Evolutionary conservation across 1,140 invertebrate species (phyloP).

Genomic region (Lycorma delicatula): DNA sequence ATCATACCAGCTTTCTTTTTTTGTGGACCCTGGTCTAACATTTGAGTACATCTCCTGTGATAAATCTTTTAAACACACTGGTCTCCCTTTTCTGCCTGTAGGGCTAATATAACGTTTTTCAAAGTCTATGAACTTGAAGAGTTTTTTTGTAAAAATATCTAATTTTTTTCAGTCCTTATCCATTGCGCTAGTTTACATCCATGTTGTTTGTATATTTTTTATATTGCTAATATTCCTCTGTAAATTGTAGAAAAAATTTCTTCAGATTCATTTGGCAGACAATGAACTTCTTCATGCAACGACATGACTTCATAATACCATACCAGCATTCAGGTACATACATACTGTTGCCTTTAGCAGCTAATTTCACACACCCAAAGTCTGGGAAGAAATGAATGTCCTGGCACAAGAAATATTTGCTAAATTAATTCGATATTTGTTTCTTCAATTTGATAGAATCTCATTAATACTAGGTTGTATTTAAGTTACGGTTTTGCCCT

Average conservation of each 20-base stretch:
- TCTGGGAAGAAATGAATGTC: neutral
- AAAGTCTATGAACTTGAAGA: constrained; percentile 1
- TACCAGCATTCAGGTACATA: constrained; percentile 1
- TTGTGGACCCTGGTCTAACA: neutral
- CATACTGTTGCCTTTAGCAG: constrained; percentile 1
- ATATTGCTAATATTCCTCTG: neutral
- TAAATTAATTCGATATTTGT: neutral
- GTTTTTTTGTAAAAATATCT: neutral
- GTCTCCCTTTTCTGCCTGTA: constrained; percentile 1
- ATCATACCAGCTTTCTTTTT: neutral
- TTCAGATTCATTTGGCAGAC: neutral
- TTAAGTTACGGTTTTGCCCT: neutral
- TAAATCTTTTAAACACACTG: neutral
- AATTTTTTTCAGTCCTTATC: constrained; percentile 5
- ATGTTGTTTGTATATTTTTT: neutral
- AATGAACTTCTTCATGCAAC: neutral
- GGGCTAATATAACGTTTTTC: neutral
- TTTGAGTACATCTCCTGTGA: neutral
- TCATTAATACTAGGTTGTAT: constrained; percentile 1
- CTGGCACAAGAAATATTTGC: neutral
- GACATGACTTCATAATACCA: neutral
- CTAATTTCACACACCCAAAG: constrained; percentile 1
- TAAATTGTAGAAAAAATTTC: neutral
- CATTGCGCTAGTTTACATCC: constrained; percentile 2
- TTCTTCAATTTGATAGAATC: constrained; percentile 1